Conservation (phyloP, 1,140 invertebrate species). For the Sitophilus oryzae region DNA sequence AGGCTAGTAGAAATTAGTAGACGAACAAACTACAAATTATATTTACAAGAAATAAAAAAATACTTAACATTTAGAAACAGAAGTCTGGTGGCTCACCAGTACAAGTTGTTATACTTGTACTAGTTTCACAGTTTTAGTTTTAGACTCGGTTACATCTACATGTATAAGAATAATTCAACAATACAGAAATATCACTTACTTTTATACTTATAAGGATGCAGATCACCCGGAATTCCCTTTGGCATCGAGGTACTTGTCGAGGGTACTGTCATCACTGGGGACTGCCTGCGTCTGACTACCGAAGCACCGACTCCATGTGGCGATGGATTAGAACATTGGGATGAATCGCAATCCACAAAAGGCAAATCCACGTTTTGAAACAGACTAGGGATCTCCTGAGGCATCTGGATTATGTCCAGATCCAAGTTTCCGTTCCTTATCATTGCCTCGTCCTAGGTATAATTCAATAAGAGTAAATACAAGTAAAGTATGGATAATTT, state of each 20-base stretch:
- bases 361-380: slow-evolving; percentile 23
- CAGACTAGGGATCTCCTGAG: slow-evolving; percentile 29
- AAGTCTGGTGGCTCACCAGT: no score
- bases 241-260: neutral
- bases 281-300: slow-evolving; percentile 2
- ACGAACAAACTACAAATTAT: no score
- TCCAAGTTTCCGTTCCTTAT: slow-evolving; percentile 17
- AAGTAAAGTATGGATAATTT: no score
- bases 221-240: neutral
- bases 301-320: slow-evolving; percentile 1
- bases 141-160: no score
- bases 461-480: no score
- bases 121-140: no score
- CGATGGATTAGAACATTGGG: slow-evolving; percentile 34
- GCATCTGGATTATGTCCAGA: slow-evolving; percentile 5
- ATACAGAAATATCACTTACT: no score
- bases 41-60: no score
- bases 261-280: neutral
- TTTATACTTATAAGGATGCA: neutral
- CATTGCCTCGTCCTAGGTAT: slow-evolving; percentile 65
- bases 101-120: no score
- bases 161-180: no score
- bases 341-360: slow-evolving; percentile 38
- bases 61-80: no score
- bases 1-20: no score